Evolutionary conservation across 1,140 invertebrate genomes (phyloP).

Genomic region (Pseudoatta argentina): DNA sequence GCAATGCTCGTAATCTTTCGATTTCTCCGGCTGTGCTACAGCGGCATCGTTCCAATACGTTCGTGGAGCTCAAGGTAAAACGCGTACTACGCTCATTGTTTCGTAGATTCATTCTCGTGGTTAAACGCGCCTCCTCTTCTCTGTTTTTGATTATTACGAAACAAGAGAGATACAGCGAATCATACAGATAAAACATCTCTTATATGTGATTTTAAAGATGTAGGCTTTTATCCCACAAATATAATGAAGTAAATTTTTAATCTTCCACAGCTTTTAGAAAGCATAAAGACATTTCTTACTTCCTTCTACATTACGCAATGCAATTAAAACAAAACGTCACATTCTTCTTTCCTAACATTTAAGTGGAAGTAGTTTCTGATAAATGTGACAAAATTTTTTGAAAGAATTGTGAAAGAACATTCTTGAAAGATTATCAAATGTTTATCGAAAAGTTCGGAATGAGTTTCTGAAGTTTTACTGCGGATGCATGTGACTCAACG

Average conservation of each 20-base stretch:
- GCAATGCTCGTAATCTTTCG: slow-evolving; percentile 57
- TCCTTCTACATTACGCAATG: not conserved
- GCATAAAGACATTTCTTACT: not conserved
- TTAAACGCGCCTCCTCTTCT: not conserved
- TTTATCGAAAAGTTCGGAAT: not conserved
- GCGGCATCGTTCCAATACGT: slow-evolving; percentile 10
- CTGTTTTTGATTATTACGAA: not conserved
- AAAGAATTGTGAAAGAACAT: too few relatives aligned
- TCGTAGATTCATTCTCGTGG: slow-evolving; percentile 25
- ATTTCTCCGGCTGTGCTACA: slow-evolving; percentile 29
- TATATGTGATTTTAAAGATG: not conserved
- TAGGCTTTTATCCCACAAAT: not conserved
- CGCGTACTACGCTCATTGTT: slow-evolving; percentile 34
- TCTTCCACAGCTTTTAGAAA: not conserved
- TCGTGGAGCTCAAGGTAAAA: slow-evolving; percentile 52
- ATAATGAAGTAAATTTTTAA: not conserved
- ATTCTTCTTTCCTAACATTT: not conserved
- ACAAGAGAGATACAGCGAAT: not conserved
- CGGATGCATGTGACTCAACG: slow-evolving; percentile 32
- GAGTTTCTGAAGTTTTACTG: not conserved
- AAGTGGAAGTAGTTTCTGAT: not conserved
- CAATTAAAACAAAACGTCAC: not conserved
- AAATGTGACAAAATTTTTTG: not conserved
- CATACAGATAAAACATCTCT: not conserved
- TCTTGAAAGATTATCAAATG: not conserved